Conservation (phyloP, 2,888 invertebrate species). For the Leptopilina drosophilae region DNA sequence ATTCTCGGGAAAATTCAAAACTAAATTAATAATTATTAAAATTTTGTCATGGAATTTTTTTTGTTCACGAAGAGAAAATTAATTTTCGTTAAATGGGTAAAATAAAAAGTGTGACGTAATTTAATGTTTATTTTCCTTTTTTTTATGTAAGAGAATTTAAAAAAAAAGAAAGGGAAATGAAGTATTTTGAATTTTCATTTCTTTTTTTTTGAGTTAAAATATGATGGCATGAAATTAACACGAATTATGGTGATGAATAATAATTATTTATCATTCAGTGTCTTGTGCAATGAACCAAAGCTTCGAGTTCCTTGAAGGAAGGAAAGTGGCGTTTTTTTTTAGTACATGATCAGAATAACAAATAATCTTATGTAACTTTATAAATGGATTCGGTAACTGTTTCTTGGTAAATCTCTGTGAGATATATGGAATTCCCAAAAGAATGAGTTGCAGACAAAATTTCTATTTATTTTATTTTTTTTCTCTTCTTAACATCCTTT, state of each 20-base stretch:
- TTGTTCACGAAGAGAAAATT: too few species aligned
- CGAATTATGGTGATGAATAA: conserved; percentile 11
- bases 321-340: conserved; percentile 19
- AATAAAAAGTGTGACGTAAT: too few species aligned
- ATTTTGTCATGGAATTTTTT: too few species aligned
- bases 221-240: conserved; percentile 6
- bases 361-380: conserved; percentile 23
- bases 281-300: conserved; percentile 18
- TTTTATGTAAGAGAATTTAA: too few species aligned
- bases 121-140: too few species aligned
- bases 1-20: too few species aligned
- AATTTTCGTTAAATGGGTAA: too few species aligned
- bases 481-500: neutral
- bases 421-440: conserved; percentile 23
- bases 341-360: conserved; percentile 34
- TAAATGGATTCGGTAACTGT: conserved; percentile 1
- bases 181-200: conserved; percentile 3
- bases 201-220: neutral
- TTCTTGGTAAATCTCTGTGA: neutral
- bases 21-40: too few species aligned
- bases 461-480: neutral
- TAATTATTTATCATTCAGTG: neutral
- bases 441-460: neutral
- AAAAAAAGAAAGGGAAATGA: neutral
- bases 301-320: conserved; percentile 19